Evolutionary conservation across 2,113 vertebrate species (phyloP).

Genomic region (Piprites chloris): DNA sequence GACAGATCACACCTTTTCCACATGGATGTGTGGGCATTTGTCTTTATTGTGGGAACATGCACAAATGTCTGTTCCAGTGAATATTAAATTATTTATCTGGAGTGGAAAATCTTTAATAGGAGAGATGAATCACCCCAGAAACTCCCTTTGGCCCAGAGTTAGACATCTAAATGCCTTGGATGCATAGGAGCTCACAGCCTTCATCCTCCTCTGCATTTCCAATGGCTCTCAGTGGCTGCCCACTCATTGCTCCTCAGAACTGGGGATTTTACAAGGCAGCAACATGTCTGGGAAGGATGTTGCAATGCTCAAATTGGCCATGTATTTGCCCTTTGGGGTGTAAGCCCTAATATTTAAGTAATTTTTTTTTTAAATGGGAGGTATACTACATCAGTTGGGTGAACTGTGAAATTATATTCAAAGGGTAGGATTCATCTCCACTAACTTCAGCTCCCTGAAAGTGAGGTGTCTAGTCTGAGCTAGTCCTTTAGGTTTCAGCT

Average conservation of each 20-base stretch:
- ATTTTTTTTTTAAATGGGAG: background rate
- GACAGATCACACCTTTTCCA: background rate
- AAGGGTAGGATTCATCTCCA: background rate
- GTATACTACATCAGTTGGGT: background rate
- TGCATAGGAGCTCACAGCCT: background rate
- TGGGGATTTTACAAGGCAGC: background rate
- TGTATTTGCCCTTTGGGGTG: background rate
- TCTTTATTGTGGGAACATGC: slow-evolving; percentile 31
- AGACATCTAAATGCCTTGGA: background rate
- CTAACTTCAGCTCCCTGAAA: background rate
- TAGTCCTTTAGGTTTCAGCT: background rate
- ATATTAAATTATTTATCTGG: slow-evolving; percentile 31
- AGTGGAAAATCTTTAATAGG: slow-evolving; percentile 18
- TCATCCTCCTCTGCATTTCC: background rate
- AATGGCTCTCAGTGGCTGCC: background rate
- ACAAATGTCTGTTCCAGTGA: slow-evolving; percentile 8
- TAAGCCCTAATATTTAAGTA: background rate
- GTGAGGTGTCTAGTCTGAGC: slow-evolving; percentile 14
- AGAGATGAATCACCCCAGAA: slow-evolving; percentile 41
- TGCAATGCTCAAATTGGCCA: background rate
- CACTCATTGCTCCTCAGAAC: background rate
- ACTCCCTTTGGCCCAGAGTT: slow-evolving; percentile 23
- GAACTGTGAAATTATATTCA: background rate
- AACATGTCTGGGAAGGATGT: background rate
- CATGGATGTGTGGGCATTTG: background rate